A percentile compares a stretch with the other conserved stretches of the same genome.
phyloP scores from a whole-genome alignment of 2,797 vertebrate species.

The Danio jaintianensis region DNA sequence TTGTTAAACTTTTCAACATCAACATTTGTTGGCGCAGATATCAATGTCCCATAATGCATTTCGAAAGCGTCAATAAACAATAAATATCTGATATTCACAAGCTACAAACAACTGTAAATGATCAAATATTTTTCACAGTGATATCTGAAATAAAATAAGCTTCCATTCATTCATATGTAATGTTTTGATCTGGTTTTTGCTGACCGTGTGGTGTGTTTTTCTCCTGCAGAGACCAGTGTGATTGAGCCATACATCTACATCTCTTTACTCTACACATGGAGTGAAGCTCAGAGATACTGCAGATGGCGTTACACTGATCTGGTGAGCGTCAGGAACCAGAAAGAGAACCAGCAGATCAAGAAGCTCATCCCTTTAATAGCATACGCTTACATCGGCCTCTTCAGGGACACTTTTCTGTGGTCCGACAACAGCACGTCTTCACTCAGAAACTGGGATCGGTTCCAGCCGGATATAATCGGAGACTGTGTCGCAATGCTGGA shows the following conservation, averaged over 20 bases:
- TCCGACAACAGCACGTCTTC: not conserved
- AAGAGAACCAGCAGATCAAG: not conserved
- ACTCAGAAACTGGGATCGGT: conserved; percentile 4
- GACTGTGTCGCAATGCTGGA: not conserved
- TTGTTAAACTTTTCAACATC: too few relatives aligned
- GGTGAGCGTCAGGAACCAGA: not conserved
- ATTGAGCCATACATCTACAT: not conserved
- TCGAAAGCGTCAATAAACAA: too few relatives aligned
- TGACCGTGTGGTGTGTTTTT: not conserved
- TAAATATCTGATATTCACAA: too few relatives aligned
- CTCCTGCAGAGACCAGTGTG: not conserved
- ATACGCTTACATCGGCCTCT: not conserved
- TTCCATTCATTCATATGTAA: too few relatives aligned
- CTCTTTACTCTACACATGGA: not conserved
- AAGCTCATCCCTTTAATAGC: not conserved
- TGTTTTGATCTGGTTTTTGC: not conserved
- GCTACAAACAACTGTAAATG: too few relatives aligned
- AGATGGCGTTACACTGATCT: not conserved
- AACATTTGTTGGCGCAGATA: too few relatives aligned
- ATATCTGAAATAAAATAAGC: too few relatives aligned
- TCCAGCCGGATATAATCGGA: not conserved
- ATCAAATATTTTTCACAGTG: too few relatives aligned
- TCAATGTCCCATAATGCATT: too few relatives aligned
- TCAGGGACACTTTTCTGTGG: not conserved
- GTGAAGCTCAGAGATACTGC: not conserved